A percentile compares a stretch with the other conserved stretches of the same genome.
These are phyloP conservation scores for Tanypteryx hageni DNA, from an alignment of 2,888 invertebrate species.

Conservation along the genomic window DNA sequence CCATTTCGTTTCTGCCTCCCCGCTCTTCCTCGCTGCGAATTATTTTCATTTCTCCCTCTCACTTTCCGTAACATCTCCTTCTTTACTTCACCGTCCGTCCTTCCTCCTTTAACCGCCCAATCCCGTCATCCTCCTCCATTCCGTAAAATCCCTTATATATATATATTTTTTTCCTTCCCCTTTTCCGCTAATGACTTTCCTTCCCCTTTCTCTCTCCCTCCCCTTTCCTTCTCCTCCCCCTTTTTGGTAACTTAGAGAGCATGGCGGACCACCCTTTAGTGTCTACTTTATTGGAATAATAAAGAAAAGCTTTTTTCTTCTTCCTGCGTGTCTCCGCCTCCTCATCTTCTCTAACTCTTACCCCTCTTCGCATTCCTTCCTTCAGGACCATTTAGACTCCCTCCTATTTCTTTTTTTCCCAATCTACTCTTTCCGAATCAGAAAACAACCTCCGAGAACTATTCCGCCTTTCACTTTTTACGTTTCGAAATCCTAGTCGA, in stretches of 20 bases:
- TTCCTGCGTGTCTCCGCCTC: background rate
- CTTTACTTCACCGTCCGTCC: background rate
- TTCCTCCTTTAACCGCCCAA: background rate
- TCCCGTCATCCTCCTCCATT: background rate
- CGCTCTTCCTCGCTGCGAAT: background rate
- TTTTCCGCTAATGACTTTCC: conserved; percentile 31
- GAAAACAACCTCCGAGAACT: background rate
- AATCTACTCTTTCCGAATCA: background rate
- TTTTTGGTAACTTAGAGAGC: background rate
- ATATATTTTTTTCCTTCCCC: background rate
- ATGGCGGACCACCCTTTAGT: too few relatives aligned
- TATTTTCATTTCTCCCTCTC: background rate
- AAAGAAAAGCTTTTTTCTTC: background rate
- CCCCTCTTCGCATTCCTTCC: background rate
- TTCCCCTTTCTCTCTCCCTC: background rate
- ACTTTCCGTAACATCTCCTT: background rate
- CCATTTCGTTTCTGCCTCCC: background rate
- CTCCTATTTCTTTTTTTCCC: background rate
- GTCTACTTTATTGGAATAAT: background rate
- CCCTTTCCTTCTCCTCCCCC: background rate
- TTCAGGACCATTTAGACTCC: background rate
- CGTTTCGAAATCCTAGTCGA: conserved; percentile 4
- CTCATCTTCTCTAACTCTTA: background rate
- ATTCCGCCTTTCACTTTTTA: background rate
- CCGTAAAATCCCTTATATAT: conserved; percentile 36